These are phyloP conservation scores for Leucoraja erinaceus DNA, from an alignment of 2,113 vertebrate genomes.

Conservation along the genomic window DNA sequence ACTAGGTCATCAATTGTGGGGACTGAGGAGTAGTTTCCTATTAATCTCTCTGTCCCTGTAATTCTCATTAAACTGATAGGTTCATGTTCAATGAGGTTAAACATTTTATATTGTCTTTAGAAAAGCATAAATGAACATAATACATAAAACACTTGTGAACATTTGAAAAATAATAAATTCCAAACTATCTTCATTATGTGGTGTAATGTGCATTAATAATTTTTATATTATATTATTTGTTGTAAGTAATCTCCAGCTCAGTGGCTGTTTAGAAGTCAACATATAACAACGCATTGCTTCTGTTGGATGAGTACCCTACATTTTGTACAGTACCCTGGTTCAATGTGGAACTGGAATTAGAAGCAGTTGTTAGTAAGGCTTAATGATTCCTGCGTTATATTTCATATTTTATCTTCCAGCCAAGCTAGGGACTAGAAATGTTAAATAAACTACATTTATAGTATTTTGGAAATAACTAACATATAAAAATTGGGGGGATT, in stretches of 20 bases:
- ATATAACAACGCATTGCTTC: not conserved
- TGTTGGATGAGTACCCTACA: not conserved
- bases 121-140: conserved; percentile 14
- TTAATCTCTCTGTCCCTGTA: conserved; percentile 14
- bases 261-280: not conserved
- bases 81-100: conserved; percentile 19
- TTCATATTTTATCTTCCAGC: not conserved
- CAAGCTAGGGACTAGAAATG: not conserved
- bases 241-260: not conserved
- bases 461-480: not conserved
- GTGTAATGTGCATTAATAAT: not conserved
- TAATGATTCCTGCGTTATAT: not conserved
- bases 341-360: not conserved
- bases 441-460: not conserved
- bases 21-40: not conserved
- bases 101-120: not conserved
- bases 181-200: not conserved
- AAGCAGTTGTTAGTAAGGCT: not conserved
- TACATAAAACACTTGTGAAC: not conserved
- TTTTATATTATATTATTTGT: not conserved
- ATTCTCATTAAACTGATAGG: not conserved
- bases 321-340: not conserved
- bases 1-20: conserved; percentile 20
- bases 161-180: conserved; percentile 14
- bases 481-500: not conserved